Base-by-base conservation (phyloP, 2,113 vertebrate species). In the Indicator maculatus region DNA sequence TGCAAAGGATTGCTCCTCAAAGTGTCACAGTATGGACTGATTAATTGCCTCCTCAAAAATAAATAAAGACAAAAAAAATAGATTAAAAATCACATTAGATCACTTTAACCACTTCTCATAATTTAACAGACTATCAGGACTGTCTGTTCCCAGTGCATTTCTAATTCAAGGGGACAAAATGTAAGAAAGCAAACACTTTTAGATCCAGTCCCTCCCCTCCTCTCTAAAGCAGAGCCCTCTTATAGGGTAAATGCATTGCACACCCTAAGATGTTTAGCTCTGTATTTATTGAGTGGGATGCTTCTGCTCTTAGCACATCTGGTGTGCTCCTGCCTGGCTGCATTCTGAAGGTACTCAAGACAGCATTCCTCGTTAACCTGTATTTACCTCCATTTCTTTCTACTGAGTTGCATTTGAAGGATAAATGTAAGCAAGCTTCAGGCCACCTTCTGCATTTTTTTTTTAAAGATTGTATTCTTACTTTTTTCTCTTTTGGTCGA, bases 1-100 rank as follows among this genome's bases (percentile, higher is more conserved):
- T 98, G 98, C 92, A 99, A 96, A n/a, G 99, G 99, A 60, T 98
- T 98, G 36, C 98, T 98, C 58, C 99, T 97, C 91, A 99, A 98
- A 1, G 98, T 98, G 97, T 99, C 98, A 28, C 99, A 99, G 97
- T 98, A 99, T 1, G 99, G 99, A 53, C 96, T 98, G 78, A 98
- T 97, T 15, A 95, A 89, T 44, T 98, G 98, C 26, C 95, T 98
- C 94, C 99, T 97, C 33, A 92, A 33, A 93, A 65, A 52, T 16
- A 92, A 36, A 93, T 45, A 89, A 63, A 47, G 16, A 76, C 71
- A 11, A 90, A 38, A 89, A 58, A 88, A 63, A 7, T 78, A 76
- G 2, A 63, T 38, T 59, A 66, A 76, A 65, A 83, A 56, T 26
- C n/a, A 61, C 27, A 59, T 47, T 21, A 71, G 33, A 58, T 44